Evolutionary conservation across 2,888 invertebrate species (phyloP), one percentile per base, ranked within the genome.

Genomic region (Mylabris sibirica): DNA sequence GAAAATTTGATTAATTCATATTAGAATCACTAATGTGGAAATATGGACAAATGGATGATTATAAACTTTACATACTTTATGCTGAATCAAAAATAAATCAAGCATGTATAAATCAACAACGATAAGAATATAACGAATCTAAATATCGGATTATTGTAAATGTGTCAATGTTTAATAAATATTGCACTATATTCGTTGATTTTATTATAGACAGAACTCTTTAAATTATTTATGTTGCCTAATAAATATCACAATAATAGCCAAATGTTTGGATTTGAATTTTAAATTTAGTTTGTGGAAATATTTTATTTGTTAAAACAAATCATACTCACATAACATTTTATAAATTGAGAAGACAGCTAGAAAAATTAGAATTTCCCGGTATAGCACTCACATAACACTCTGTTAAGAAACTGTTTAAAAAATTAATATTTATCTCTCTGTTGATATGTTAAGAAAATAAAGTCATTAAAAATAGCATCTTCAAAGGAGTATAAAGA

Each of bases 301-400:
- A 49, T 9, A 49, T 20, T 49, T 41, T n/a, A 17, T 17, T 44
- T 44, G 22, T 53, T 24, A 11, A 57, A 57, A 0, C n/a, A 26
- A 12, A 5, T 57, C 24, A 68, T 74, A 73, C 74, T 73, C 74
- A 74, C 74, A 73, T 70, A 71, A 72, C 63, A 41, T 34, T 59
- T 67, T 24, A 57, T n/a, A 6, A 68, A 64, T 60, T 60, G 64
- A 70, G 68, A 70, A 70, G 67, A 70, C 70, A 68, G 68, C 63
- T 35, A 68, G 67, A 68, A 70, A 70, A 60, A 60, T 38, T 60
- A 68, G 57, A 14, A 24, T 53, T 57, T 26, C 24, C 24, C 17
- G n/a, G 62, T 63, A 60, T 65, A 53, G 38, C 70, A 70, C 70
- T 68, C 70, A 70, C 70, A 65, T 67, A 53, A 68, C 70, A 70